Percentiles rank a stretch among this genome's conserved stretches.
These are phyloP conservation scores for Diorhabda elongata DNA, from an alignment of 1,140 invertebrate genomes.

Conservation along the genomic window DNA sequence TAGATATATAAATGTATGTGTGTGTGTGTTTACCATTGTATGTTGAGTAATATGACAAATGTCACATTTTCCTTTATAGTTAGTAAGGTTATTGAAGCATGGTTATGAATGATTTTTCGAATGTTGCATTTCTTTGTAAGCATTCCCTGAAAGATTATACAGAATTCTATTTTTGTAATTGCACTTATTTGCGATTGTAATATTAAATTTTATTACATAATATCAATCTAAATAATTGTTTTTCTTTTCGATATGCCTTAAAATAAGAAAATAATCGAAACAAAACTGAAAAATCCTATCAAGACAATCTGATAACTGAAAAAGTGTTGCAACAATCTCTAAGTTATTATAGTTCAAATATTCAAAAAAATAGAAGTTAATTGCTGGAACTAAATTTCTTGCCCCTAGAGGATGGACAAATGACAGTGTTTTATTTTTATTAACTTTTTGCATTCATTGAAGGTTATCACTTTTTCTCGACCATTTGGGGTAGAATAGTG, in stretches of 20 bases:
- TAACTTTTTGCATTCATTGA: too few species aligned
- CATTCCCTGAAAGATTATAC: constrained; percentile 12
- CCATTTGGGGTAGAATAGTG: too few species aligned
- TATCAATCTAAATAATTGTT: background rate
- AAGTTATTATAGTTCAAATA: background rate
- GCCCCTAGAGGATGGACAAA: too few species aligned
- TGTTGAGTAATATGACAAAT: constrained; percentile 8
- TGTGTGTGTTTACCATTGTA: constrained; percentile 10
- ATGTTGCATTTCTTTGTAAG: constrained; percentile 19
- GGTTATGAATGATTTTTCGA: constrained; percentile 14
- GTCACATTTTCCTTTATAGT: constrained; percentile 3
- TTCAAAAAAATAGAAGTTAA: background rate
- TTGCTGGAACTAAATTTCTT: too few species aligned
- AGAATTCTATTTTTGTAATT: constrained; percentile 20
- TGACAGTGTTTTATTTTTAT: too few species aligned
- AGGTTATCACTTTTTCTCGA: too few species aligned
- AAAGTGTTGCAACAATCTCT: background rate
- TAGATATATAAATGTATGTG: background rate
- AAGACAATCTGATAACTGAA: background rate
- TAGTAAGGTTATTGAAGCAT: constrained; percentile 4
- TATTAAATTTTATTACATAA: background rate
- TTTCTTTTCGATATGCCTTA: too few species aligned
- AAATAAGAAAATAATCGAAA: too few species aligned
- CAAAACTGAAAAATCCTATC: too few species aligned
- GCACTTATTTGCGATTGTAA: constrained; percentile 3